Percentiles rank a stretch among this genome's conserved stretches.
These are phyloP conservation scores for Ips nitidus DNA, from an alignment of 1,140 invertebrate genomes.

Conservation along the genomic window DNA sequence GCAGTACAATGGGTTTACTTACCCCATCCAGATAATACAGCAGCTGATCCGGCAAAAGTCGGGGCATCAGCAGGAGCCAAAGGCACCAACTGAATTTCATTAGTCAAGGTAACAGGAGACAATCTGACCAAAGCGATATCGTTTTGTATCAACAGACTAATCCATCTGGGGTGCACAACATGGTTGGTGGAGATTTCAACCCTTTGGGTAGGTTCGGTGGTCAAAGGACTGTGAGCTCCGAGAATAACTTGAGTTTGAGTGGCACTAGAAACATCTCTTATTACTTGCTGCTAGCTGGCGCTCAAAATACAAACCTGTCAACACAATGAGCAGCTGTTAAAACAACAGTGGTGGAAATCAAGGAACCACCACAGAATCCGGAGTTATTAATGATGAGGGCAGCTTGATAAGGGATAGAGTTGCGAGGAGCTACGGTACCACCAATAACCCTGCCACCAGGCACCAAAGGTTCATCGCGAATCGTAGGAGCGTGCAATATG, in stretches of 20 bases:
- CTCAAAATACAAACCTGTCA: background rate
- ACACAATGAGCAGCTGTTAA: slow-evolving; percentile 26
- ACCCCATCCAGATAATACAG: slow-evolving; percentile 18
- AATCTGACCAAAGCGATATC: slow-evolving; percentile 17
- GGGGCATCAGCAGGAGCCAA: slow-evolving; percentile 17
- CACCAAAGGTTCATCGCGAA: background rate
- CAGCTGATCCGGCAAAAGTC: slow-evolving; percentile 11
- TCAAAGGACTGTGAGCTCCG: slow-evolving; percentile 11
- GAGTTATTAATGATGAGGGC: slow-evolving; percentile 15
- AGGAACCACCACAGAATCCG: slow-evolving; percentile 24
- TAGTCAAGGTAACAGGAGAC: background rate
- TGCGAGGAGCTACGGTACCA: slow-evolving; percentile 10
- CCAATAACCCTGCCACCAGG: slow-evolving; percentile 21
- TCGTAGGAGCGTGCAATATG: background rate
- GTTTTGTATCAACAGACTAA: background rate
- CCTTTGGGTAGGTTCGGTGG: slow-evolving; percentile 15
- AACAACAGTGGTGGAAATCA: slow-evolving; percentile 4
- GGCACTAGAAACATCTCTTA: slow-evolving; percentile 7
- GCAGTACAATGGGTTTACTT: background rate
- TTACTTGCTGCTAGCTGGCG: background rate
- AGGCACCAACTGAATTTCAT: background rate
- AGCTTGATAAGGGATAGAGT: slow-evolving; percentile 22
- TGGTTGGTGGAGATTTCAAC: background rate
- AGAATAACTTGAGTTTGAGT: background rate
- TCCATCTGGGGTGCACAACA: slow-evolving; percentile 15